Evolutionary conservation across 2,113 vertebrate genomes (phyloP).

Genomic region (Trematomus loennbergii): DNA sequence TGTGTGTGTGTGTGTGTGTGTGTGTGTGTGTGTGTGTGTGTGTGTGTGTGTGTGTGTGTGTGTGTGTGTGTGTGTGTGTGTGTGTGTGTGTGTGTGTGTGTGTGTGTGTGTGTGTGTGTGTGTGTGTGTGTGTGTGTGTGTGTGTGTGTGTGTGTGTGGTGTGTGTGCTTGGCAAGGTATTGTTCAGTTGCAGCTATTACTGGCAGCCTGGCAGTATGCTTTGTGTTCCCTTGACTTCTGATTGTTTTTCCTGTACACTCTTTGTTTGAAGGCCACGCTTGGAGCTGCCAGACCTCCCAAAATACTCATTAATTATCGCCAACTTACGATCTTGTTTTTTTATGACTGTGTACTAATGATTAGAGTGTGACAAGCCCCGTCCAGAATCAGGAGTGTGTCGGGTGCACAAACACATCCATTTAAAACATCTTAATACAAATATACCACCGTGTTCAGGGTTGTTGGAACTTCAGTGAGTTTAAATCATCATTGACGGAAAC

Average conservation of each 20-base stretch:
- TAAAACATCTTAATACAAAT: not conserved
- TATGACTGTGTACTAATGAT: conserved; percentile 1
- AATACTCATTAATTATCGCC: conserved; percentile 64
- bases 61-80: conserved; percentile 9
- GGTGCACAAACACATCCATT: not conserved
- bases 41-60: conserved; percentile 9
- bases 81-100: conserved; percentile 9
- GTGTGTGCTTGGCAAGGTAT: conserved; percentile 52
- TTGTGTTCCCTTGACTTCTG: conserved; percentile 67
- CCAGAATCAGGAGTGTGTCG: not conserved
- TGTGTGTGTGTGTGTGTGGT: conserved; percentile 3
- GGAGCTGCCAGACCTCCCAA: conserved; percentile 39
- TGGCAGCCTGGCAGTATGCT: conserved; percentile 57
- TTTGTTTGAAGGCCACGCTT: conserved; percentile 44
- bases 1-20: not conserved
- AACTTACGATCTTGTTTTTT: conserved; percentile 18
- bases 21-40: conserved; percentile 5
- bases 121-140: conserved; percentile 9
- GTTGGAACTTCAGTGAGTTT: not conserved
- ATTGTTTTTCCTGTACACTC: conserved; percentile 65
- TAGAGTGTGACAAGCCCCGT: conserved; percentile 7
- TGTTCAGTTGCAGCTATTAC: conserved; percentile 67
- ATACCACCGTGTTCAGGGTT: not conserved
- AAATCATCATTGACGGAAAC: conserved; percentile 4
- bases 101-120: conserved; percentile 9